Percentiles rank a stretch among this genome's conserved stretches.
Conservation (phyloP, 2,888 invertebrate species). For the Biston stratarius region DNA sequence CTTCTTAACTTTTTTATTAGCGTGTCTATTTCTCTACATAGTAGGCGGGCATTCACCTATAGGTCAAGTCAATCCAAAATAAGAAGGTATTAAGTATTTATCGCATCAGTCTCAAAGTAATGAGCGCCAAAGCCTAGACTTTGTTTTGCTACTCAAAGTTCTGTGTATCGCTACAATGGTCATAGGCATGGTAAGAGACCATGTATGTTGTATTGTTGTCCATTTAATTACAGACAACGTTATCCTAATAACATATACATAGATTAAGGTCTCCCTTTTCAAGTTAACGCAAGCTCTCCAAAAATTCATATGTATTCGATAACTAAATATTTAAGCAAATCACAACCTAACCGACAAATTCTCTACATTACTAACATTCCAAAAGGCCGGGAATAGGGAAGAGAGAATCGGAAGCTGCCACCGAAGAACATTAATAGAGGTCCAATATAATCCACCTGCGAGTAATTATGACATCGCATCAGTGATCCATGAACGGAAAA, state of each 20-base stretch:
- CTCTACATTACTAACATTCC: slow-evolving; percentile 26
- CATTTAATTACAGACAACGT: neutral
- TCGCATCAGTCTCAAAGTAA: too few species aligned
- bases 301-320: slow-evolving; percentile 25
- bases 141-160: too few species aligned
- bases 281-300: slow-evolving; percentile 3
- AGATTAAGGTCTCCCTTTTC: neutral
- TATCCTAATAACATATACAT: neutral
- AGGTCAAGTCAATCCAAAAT: too few species aligned
- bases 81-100: too few species aligned
- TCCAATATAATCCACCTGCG: neutral
- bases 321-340: slow-evolving; percentile 31
- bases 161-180: too few species aligned
- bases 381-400: neutral
- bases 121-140: too few species aligned
- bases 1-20: neutral
- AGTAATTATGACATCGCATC: neutral
- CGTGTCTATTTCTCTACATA: too few species aligned
- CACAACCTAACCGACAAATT: slow-evolving; percentile 24
- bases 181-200: too few species aligned
- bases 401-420: neutral
- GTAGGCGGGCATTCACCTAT: too few species aligned
- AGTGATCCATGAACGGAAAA: neutral
- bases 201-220: too few species aligned
- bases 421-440: slow-evolving; percentile 1